Base-by-base conservation (phyloP, 2,113 vertebrate genomes). In the Callithrix jacchus region DNA sequence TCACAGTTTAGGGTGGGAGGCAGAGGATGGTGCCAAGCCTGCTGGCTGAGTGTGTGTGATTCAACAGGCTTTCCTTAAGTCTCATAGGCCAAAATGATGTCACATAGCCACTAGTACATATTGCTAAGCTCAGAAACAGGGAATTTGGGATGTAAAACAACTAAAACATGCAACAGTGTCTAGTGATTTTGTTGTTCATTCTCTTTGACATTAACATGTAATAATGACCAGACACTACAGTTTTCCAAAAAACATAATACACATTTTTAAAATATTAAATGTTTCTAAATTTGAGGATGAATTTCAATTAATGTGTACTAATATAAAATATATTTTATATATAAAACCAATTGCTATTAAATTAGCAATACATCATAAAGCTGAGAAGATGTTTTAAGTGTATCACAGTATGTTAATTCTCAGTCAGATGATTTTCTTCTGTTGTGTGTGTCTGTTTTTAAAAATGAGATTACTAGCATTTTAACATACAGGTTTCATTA, bases 401-500 rank as follows among this genome's bases (percentile, higher is more conserved):
- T 95, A 83, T 64, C 52, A 77, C 11, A 52, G 21, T 74, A 8
- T 61, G 40, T 90, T 70, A 42, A 70, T 74, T 91, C 30, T 85
- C 20, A 27, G 42, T 52, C 1, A 25, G 30, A 81, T 4, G 9
- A 49, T 88, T 3, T 3, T 13, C 87, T 80, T 87, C 20, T 77
- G n/a, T 73, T 87, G 12, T 32, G 8, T 16, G 14, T 58, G 20
- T 80, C 70, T 79, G 9, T 70, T 97, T 89, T 91, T 87, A n/a
- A 82, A 83, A 74, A 85, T 81, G 42, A 82, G 7, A 66, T 89
- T 45, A 42, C 23, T 85, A 91, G 81, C 42, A 82, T 54, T 88
- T 88, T 84, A 92, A 56, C 5, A 89, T 64, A 9, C n/a, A 68
- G 73, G 45, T 83, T 94, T 96, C 82, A 70, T 87, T 97, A 94